These are phyloP conservation scores for Andricus grossulariae DNA, from an alignment of 1,140 invertebrate species.

Conservation along the genomic window DNA sequence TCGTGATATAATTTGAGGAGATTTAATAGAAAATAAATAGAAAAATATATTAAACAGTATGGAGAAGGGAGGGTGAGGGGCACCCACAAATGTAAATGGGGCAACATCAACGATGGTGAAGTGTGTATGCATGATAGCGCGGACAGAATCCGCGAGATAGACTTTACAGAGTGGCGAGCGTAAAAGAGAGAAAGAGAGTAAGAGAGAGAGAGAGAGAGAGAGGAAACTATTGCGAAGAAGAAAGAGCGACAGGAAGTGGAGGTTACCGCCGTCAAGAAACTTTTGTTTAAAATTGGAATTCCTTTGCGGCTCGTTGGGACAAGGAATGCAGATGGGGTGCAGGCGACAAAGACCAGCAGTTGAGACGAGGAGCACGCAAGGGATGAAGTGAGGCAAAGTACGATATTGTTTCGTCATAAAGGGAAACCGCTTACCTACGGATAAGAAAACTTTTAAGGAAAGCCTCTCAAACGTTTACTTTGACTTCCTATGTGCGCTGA, in stretches of 20 bases:
- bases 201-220: constrained; percentile 5
- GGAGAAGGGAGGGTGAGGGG: too few species aligned
- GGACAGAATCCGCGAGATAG: constrained; percentile 53
- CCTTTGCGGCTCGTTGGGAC: constrained; percentile 69
- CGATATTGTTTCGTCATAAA: constrained; percentile 63
- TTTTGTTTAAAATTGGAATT: constrained; percentile 72
- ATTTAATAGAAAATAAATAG: too few species aligned
- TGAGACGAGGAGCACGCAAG: constrained; percentile 30
- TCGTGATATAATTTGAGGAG: too few species aligned
- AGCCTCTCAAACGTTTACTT: constrained; percentile 33
- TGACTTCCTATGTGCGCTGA: constrained; percentile 16
- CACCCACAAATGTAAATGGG: background rate
- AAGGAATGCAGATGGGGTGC: constrained; percentile 68
- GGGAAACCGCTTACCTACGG: constrained; percentile 44
- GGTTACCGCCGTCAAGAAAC: constrained; percentile 67
- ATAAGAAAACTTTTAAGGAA: constrained; percentile 51
- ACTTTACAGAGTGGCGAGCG: constrained; percentile 1
- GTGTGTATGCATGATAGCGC: constrained; percentile 55
- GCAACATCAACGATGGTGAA: constrained; percentile 28
- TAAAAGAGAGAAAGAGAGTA: constrained; percentile 21
- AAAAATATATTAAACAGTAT: too few species aligned
- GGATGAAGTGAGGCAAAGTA: constrained; percentile 43
- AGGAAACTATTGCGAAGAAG: background rate
- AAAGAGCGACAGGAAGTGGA: constrained; percentile 46
- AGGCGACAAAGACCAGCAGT: constrained; percentile 60